Evolutionary conservation across 2,113 vertebrate genomes (phyloP), one percentile per base, ranked within the genome.

Genomic region (Onychostoma macrolepis): DNA sequence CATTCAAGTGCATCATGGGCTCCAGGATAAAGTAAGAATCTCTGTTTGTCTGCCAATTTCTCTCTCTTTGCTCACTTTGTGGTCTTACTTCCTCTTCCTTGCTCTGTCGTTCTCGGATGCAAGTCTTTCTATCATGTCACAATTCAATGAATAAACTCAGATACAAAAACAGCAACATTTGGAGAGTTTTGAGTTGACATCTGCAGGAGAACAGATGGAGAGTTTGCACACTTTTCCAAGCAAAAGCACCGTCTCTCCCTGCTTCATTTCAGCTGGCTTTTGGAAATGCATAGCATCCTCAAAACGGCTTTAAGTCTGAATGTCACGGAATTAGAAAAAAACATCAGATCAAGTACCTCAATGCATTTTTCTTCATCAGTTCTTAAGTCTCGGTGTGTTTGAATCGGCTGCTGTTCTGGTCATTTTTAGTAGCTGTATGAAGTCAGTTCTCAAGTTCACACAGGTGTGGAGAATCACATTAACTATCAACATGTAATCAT

Each of bases 21-120:
- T 94, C 95, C 86, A 94, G 95, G 94, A 80, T 95, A 53, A 95
- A 93, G 95, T 96, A 92, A 93, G 94, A 90, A 36, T 61, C 2
- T 3, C 21, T 41, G 4, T 56, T 11, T 76, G 30, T 77, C 24
- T 30, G 30, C 74, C n/a, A 48, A 53, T 82, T 50, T 45, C 30
- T 63, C 83, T 33, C n/a, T 1, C 19, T 75, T 88, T 21, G 72
- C 33, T 75, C 56, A 41, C 4, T 38, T 45, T 81, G 76, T 41
- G 78, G 33, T 85, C 63, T 85, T 53, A 56, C 71, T 87, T 69
- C 88, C 72, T 85, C n/a, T 88, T 61, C 85, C 30, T 87, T 4
- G 12, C 76, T 91, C 56, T 89, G 33, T 67, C 30, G 28, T n/a
- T 81, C 63, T 75, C 85, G 13, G 45, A 69, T 67, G 86, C 8